A percentile compares a stretch with the other conserved stretches of the same genome.
phyloP scores from a whole-genome alignment of 2,797 vertebrate genomes.

The Parambassis ranga region DNA sequence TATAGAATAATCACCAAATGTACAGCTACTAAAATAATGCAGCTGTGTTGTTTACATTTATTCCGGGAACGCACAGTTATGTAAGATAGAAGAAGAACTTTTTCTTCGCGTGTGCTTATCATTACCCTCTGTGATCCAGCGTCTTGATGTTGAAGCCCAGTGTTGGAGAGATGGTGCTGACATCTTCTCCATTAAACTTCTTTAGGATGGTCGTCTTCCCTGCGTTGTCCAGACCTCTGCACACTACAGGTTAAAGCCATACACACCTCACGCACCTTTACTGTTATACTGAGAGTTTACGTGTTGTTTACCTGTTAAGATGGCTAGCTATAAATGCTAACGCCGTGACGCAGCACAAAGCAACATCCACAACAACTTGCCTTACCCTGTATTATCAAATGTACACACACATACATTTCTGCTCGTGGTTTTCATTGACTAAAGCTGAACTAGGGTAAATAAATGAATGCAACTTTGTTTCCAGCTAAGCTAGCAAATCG shows the following conservation, averaged over 20 bases:
- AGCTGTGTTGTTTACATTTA: too few species aligned
- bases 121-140: conserved; percentile 87
- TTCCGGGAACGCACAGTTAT: too few species aligned
- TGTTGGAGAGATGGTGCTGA: conserved; percentile 91
- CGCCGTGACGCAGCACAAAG: neutral
- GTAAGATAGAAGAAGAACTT: neutral
- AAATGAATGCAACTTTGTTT: neutral
- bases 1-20: too few species aligned
- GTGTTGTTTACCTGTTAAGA: neutral
- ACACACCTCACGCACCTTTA: neutral
- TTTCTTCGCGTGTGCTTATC: neutral
- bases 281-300: too few species aligned
- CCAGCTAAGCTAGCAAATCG: conserved; percentile 10
- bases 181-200: conserved; percentile 92
- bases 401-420: fast-evolving
- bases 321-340: fast-evolving
- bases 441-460: neutral
- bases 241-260: conserved; percentile 62
- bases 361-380: neutral
- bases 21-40: too few species aligned
- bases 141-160: conserved; percentile 96
- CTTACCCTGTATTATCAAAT: fast-evolving
- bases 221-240: conserved; percentile 90
- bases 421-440: fast-evolving
- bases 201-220: conserved; percentile 94